These are phyloP conservation scores for Xylophagus ater DNA, from an alignment of 2,888 invertebrate genomes.

Conservation along the genomic window DNA sequence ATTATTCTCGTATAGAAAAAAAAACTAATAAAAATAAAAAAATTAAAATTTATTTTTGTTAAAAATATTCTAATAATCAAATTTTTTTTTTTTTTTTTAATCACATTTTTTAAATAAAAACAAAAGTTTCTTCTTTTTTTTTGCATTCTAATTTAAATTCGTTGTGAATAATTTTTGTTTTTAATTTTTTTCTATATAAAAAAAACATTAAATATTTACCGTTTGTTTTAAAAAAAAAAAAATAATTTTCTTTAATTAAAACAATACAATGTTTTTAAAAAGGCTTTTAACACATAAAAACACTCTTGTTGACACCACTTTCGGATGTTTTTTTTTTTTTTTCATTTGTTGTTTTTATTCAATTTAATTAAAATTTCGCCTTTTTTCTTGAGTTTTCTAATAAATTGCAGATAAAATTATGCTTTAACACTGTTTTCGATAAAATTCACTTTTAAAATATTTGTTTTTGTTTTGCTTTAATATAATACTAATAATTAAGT, in stretches of 20 bases:
- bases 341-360: conserved; percentile 8
- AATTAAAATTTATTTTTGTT: conserved; percentile 19
- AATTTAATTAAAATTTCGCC: neutral
- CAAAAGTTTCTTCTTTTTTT: neutral
- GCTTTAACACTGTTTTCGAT: too few species aligned
- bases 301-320: too few species aligned
- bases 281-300: too few species aligned
- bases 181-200: conserved; percentile 13
- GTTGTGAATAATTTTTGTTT: too few species aligned
- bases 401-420: neutral
- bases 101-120: neutral
- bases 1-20: conserved; percentile 28
- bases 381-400: neutral
- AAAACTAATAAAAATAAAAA: conserved; percentile 22
- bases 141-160: neutral
- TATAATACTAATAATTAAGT: too few species aligned
- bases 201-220: neutral
- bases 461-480: too few species aligned
- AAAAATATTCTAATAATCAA: conserved; percentile 17
- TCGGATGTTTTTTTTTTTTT: neutral
- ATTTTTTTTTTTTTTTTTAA: neutral
- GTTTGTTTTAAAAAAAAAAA: too few species aligned
- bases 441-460: too few species aligned
- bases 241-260: too few species aligned
- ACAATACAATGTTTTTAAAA: too few species aligned